Percentiles rank a stretch among this genome's conserved stretches.
Conservation (phyloP, 2,888 invertebrate species). For the Meganola albula region DNA sequence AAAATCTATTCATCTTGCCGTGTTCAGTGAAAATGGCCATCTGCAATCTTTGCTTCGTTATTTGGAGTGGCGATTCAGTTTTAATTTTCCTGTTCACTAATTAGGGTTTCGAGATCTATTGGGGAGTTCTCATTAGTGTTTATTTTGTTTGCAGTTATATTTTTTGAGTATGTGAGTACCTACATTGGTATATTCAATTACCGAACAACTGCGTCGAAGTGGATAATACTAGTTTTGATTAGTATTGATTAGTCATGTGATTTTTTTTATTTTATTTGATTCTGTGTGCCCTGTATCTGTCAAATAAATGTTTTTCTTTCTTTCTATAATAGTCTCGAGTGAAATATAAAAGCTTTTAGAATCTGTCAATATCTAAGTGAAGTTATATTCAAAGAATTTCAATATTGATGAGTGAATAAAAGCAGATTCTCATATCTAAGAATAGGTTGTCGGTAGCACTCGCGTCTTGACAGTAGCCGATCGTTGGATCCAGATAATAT, state of each 20-base stretch:
- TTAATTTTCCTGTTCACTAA: slow-evolving; percentile 18
- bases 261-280: background rate
- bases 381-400: slow-evolving; percentile 12
- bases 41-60: slow-evolving; percentile 30
- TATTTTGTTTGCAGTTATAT: background rate
- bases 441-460: slow-evolving; percentile 29
- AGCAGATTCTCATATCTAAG: slow-evolving; percentile 22
- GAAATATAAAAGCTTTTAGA: background rate
- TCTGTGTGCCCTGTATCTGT: background rate
- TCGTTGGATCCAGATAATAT: slow-evolving; percentile 25
- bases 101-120: slow-evolving; percentile 21
- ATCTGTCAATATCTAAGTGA: slow-evolving; percentile 6
- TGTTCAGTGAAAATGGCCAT: no score
- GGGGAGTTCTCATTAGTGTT: slow-evolving; percentile 8
- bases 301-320: background rate
- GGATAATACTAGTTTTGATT: background rate
- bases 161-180: background rate
- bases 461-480: slow-evolving; percentile 24
- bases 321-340: background rate
- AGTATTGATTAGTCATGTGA: background rate
- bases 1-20: no score
- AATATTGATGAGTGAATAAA: slow-evolving; percentile 17
- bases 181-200: background rate
- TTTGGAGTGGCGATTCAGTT: slow-evolving; percentile 21
- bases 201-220: background rate